Evolutionary conservation across 2,888 invertebrate species (phyloP).

Genomic region (Cataglyphis albicans): DNA sequence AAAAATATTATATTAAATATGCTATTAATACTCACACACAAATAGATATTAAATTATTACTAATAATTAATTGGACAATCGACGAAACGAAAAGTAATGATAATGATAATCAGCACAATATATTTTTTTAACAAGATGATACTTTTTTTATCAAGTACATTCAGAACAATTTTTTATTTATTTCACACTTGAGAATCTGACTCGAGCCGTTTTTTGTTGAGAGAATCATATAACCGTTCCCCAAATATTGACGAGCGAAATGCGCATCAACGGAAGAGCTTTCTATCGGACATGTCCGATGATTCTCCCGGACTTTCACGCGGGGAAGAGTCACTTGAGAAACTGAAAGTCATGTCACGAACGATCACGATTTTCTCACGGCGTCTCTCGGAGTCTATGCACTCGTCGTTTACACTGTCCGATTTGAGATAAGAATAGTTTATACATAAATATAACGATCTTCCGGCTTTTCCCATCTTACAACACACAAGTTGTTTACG

Average conservation of each 20-base stretch:
- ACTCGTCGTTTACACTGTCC: conserved; percentile 23
- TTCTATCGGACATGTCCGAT: conserved; percentile 65
- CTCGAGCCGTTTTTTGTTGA: not conserved
- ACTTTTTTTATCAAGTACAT: not conserved
- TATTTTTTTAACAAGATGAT: conserved; percentile 1
- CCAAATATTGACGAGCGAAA: conserved; percentile 14
- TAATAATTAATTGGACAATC: not conserved
- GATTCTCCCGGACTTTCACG: conserved; percentile 70
- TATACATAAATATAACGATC: not conserved
- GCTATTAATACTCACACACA: not conserved
- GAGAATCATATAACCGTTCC: not conserved
- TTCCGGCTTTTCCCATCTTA: conserved; percentile 7
- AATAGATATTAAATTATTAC: not conserved
- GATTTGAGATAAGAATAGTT: conserved; percentile 30
- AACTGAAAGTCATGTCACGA: conserved; percentile 72
- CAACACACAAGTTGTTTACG: not conserved
- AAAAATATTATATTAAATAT: not conserved
- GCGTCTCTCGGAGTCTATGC: not conserved
- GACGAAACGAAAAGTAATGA: not conserved
- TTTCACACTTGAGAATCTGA: not conserved
- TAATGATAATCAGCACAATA: not conserved
- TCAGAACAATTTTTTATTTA: not conserved
- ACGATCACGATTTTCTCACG: conserved; percentile 52
- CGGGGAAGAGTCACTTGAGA: conserved; percentile 51
- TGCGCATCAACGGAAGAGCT: conserved; percentile 60